These are phyloP conservation scores for Acromyrmex echinatior DNA, from an alignment of 1,140 invertebrate species.

Conservation along the genomic window DNA sequence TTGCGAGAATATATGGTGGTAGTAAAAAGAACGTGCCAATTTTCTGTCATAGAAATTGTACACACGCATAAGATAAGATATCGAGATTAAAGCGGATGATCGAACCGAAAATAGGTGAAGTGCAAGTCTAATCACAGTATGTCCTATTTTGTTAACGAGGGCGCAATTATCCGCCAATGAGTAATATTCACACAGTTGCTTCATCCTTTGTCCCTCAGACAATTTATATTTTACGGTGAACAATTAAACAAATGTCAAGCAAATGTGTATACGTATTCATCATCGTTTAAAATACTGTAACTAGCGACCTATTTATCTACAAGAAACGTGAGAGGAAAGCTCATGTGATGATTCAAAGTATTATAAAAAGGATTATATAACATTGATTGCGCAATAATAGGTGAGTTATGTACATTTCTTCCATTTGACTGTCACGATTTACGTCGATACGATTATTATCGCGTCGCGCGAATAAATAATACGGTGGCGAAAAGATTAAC, in stretches of 20 bases:
- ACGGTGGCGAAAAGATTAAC: not conserved
- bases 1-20: not conserved
- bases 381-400: conserved; percentile 28
- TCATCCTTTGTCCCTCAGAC: not conserved
- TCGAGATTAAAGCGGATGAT: not conserved
- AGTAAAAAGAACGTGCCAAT: conserved; percentile 31
- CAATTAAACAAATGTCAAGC: conserved; percentile 25
- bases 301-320: conserved; percentile 1
- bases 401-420: conserved; percentile 12
- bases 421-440: conserved; percentile 16
- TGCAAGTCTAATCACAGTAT: conserved; percentile 1
- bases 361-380: conserved; percentile 55
- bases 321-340: conserved; percentile 39
- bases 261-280: not conserved
- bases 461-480: not conserved
- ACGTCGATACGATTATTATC: conserved; percentile 11
- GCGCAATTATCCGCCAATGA: conserved; percentile 4
- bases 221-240: conserved; percentile 18
- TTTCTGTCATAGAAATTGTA: not conserved
- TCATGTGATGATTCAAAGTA: conserved; percentile 50
- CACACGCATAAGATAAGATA: not conserved
- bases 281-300: conserved; percentile 14
- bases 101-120: not conserved
- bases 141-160: not conserved
- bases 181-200: not conserved